Conservation (phyloP, 1,140 invertebrate genomes). For the Acromyrmex heyeri region DNA sequence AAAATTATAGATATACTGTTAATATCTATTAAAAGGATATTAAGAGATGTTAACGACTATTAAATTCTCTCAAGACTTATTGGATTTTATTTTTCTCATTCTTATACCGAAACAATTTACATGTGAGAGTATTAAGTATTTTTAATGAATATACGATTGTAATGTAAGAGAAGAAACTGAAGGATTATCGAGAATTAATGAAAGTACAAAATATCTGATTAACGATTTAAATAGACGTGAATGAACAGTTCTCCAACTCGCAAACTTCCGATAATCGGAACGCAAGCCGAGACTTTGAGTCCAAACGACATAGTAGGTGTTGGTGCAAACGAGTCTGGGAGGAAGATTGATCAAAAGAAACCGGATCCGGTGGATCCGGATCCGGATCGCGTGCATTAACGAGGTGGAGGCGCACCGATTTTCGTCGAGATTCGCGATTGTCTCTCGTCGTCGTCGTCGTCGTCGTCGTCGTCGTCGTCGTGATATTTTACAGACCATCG, state of each 20-base stretch:
- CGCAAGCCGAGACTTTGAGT: slow-evolving; percentile 62
- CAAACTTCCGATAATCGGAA: slow-evolving; percentile 70
- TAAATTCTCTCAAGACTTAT: neutral
- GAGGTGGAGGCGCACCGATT: slow-evolving; percentile 55
- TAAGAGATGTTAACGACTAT: neutral
- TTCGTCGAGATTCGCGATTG: slow-evolving; percentile 64
- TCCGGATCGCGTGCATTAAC: slow-evolving; percentile 70
- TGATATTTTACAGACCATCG: slow-evolving; percentile 52
- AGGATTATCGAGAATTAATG: slow-evolving; percentile 29
- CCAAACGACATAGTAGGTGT: slow-evolving; percentile 48
- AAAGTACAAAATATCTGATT: slow-evolving; percentile 42
- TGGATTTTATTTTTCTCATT: neutral
- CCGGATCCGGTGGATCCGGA: slow-evolving; percentile 59
- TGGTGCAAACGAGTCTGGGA: slow-evolving; percentile 13
- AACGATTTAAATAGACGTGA: slow-evolving; percentile 46
- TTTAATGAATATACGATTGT: neutral
- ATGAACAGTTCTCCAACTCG: neutral
- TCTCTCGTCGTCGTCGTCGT: slow-evolving; percentile 34
- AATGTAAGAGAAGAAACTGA: neutral
- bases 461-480: slow-evolving; percentile 11
- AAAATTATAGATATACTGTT: neutral
- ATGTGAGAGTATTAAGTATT: slow-evolving; percentile 8
- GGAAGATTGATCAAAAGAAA: slow-evolving; percentile 76
- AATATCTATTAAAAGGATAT: neutral
- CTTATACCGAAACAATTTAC: neutral